phyloP scores from a whole-genome alignment of 2,797 vertebrate species.

The Pseudochirops corinnae region DNA sequence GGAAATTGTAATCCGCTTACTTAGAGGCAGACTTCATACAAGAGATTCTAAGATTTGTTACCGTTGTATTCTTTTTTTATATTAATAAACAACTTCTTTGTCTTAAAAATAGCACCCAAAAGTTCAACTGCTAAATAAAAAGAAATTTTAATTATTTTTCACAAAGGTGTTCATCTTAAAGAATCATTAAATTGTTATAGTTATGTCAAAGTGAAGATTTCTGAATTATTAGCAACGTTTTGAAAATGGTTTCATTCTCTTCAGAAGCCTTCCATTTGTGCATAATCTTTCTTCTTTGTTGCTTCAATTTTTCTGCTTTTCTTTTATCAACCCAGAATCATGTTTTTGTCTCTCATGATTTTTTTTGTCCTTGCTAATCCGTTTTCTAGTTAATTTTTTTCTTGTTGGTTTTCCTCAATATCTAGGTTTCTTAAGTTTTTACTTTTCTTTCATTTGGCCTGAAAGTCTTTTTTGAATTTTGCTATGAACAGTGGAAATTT shows the following conservation, averaged over 20 bases:
- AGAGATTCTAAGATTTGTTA: not conserved
- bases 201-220: not conserved
- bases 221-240: not conserved
- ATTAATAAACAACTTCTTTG: not conserved
- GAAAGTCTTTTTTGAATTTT: not conserved
- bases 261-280: not conserved
- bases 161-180: not conserved
- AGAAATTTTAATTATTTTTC: not conserved
- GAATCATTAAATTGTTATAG: no score
- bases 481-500: not conserved
- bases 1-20: not conserved
- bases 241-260: not conserved
- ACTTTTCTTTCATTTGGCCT: not conserved
- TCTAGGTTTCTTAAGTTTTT: not conserved
- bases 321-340: not conserved
- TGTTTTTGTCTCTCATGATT: not conserved
- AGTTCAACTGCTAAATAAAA: not conserved
- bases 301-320: not conserved
- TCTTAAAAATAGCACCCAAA: not conserved
- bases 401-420: not conserved
- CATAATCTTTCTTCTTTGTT: not conserved
- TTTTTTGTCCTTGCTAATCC: not conserved
- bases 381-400: not conserved
- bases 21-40: not conserved
- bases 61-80: not conserved